Base-by-base conservation (phyloP, 37 sponge, comb jelly and placozoan genomes). In the Halichondria panicea region DNA sequence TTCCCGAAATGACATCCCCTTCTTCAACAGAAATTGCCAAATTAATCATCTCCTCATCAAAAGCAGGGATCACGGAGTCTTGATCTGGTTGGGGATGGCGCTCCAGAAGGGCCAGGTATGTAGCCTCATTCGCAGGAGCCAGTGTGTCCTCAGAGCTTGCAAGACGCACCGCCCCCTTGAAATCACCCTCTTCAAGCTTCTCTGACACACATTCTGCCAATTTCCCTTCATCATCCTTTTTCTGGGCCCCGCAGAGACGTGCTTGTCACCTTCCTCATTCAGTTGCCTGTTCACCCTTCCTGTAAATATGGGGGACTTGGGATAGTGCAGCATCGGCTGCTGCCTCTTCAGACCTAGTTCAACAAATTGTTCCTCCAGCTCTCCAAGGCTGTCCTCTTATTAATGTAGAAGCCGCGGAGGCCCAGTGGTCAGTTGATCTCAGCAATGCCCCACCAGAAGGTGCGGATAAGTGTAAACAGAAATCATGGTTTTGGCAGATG, bases 1-100 rank as follows among this genome's bases (percentile, higher is more conserved):
- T n/a, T n/a, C n/a, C n/a, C 41, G 11, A 58, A 22, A 81, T 71
- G 8, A 59, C 81, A 60, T 24, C 31, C n/a, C n/a, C n/a, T n/a
- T n/a, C n/a, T n/a, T n/a, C n/a, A n/a, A n/a, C n/a, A n/a, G n/a
- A n/a, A n/a, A n/a, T n/a, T n/a, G n/a, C n/a, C n/a, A n/a, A n/a
- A n/a, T n/a, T n/a, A n/a, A n/a, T 48, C 52, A 48, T 11, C 11
- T 48, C 11, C 52, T 48, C 52, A 18, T 48, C 52, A 18, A 18
- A 11, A 11, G 15, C 13, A 15, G 52, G 52, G 13, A 15, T 48
- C 13, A 48, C 11, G 52, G 52, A 48, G 52, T 48, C 52, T 18
- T 11, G 52, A 15, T 48, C 13, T 48, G 52, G 52, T 48, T 11
- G 52, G 13, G 15, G 52, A 15, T 48, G 52, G 11, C 52, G 11